These are phyloP conservation scores for Limosa lapponica DNA, from an alignment of 2,797 vertebrate genomes.

Conservation along the genomic window DNA sequence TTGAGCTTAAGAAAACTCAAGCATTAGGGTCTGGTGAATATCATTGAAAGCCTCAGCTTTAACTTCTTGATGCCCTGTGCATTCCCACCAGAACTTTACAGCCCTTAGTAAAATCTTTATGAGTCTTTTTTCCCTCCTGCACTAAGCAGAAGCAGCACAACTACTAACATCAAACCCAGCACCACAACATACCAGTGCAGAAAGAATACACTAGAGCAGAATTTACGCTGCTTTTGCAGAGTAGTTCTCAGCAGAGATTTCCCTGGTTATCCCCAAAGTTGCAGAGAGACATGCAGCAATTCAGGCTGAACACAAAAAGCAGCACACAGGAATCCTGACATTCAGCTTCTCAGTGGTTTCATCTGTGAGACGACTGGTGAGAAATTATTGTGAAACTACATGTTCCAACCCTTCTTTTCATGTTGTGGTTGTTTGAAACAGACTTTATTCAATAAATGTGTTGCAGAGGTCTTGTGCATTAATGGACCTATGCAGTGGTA, in stretches of 20 bases:
- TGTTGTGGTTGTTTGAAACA: neutral
- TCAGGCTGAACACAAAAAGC: neutral
- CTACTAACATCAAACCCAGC: neutral
- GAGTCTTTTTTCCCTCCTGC: neutral
- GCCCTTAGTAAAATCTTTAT: neutral
- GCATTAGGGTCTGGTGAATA: neutral
- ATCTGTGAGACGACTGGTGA: neutral
- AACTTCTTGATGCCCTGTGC: neutral
- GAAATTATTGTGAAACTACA: neutral
- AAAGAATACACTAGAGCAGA: neutral
- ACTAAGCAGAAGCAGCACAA: neutral
- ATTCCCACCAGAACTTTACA: neutral
- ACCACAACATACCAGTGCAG: neutral
- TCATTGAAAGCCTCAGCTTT: neutral
- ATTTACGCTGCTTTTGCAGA: rapidly evolving
- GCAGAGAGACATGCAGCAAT: neutral
- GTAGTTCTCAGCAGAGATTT: neutral
- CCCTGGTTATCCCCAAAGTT: neutral
- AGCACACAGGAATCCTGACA: neutral
- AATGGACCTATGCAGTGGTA: neutral
- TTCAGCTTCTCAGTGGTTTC: neutral
- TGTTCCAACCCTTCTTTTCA: neutral
- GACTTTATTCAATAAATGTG: neutral
- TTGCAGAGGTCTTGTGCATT: neutral
- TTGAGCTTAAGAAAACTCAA: neutral